A percentile compares a stretch with the other conserved stretches of the same genome.
Evolutionary conservation across 2,113 vertebrate genomes (phyloP).

Genomic region (Tyrannus savana): DNA sequence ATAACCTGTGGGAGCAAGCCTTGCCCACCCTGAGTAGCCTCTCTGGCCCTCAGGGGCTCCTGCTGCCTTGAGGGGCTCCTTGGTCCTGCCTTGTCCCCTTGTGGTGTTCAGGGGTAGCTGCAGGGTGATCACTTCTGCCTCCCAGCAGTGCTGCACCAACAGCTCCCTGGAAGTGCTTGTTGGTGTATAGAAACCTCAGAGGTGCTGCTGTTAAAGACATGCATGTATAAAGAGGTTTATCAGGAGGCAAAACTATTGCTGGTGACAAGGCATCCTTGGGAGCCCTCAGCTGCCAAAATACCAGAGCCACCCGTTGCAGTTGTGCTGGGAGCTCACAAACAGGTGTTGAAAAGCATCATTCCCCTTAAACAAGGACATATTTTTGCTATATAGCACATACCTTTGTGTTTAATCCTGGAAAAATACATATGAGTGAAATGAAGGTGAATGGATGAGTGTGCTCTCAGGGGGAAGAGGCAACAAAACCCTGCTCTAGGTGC

Average conservation of each 20-base stretch:
- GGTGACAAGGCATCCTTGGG: background rate
- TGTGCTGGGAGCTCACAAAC: background rate
- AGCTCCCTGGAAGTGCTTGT: background rate
- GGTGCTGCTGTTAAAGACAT: background rate
- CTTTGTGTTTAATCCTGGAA: accelerated
- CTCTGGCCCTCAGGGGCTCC: background rate
- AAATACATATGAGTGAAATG: background rate
- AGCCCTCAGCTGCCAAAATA: background rate
- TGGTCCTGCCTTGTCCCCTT: background rate
- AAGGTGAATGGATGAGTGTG: background rate
- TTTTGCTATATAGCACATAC: background rate
- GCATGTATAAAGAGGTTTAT: background rate
- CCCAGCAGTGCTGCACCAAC: background rate
- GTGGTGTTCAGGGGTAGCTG: background rate
- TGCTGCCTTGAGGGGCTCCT: accelerated
- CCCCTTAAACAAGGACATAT: accelerated
- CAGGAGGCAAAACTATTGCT: background rate
- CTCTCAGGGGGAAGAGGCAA: accelerated
- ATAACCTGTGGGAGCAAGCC: background rate
- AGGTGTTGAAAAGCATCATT: background rate
- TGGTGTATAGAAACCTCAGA: background rate
- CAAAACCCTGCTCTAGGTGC: background rate
- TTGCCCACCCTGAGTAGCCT: background rate
- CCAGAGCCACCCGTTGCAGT: accelerated
- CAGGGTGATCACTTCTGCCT: background rate